These are phyloP conservation scores for Megaleporinus macrocephalus DNA, from an alignment of 2,113 vertebrate genomes.

Conservation along the genomic window DNA sequence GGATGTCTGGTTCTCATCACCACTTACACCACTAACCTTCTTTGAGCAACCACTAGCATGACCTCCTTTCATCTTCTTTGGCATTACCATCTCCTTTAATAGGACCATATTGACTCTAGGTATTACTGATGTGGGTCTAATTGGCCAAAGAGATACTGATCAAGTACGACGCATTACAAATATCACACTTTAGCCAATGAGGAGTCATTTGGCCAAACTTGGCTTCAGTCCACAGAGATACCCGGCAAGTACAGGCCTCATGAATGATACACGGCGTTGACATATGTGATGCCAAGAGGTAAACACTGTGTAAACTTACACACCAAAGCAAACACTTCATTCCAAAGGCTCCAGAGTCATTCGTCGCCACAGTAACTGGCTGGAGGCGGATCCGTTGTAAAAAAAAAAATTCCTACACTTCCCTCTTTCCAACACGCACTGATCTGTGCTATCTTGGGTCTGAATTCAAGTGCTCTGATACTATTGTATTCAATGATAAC, in stretches of 20 bases:
- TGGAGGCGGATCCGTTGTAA: background rate
- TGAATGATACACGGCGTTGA: background rate
- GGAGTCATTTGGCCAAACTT: background rate
- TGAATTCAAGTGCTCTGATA: background rate
- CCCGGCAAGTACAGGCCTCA: background rate
- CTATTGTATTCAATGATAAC: background rate
- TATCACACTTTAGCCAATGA: background rate
- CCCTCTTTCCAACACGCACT: background rate
- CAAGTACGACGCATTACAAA: too few relatives aligned
- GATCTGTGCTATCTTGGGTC: background rate
- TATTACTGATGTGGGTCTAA: background rate
- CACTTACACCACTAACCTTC: too few relatives aligned
- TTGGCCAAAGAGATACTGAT: background rate
- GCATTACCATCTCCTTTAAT: background rate
- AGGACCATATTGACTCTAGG: background rate
- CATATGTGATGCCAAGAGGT: background rate
- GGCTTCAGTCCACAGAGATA: background rate
- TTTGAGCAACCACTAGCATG: background rate
- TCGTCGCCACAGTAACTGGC: background rate
- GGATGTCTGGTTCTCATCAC: too few relatives aligned
- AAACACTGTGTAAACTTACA: constrained; percentile 39
- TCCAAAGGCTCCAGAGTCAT: background rate
- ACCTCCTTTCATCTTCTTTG: constrained; percentile 14
- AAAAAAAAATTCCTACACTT: background rate
- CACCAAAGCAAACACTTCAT: constrained; percentile 48